A percentile compares a stretch with the other conserved stretches of the same genome.
Conservation (phyloP, 2,113 vertebrate species). For the Muntiacus reevesi region DNA sequence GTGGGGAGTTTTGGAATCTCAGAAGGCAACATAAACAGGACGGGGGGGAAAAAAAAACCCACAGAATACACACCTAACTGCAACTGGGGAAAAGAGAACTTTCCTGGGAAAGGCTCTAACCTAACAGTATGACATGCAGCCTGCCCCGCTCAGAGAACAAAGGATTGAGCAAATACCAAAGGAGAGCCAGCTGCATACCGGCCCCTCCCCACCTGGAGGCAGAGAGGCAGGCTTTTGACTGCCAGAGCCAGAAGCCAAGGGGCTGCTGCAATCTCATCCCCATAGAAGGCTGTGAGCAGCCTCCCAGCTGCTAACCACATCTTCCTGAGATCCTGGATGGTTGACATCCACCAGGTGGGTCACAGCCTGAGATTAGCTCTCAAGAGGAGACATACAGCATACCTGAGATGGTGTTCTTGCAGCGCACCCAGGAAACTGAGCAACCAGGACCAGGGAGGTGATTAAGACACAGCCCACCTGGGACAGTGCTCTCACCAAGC, state of each 20-base stretch:
- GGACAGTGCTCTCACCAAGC: neutral
- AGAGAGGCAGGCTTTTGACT: neutral
- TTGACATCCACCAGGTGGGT: fast-evolving
- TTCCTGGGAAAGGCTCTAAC: neutral
- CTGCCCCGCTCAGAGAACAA: neutral
- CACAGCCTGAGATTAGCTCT: neutral
- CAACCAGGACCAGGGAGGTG: neutral
- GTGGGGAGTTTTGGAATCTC: neutral
- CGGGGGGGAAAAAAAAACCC: neutral
- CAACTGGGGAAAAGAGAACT: neutral
- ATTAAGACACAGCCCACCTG: neutral
- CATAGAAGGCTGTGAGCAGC: neutral
- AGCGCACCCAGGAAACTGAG: neutral
- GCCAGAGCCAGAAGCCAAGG: neutral
- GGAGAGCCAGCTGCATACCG: fast-evolving
- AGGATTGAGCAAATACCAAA: neutral
- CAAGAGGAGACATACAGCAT: neutral
- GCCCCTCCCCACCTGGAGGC: neutral
- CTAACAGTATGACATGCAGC: fast-evolving
- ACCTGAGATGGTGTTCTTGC: neutral
- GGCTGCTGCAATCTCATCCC: neutral
- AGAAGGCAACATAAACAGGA: neutral
- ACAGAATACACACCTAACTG: neutral
- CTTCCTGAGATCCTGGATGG: neutral
- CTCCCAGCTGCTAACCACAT: neutral